Evolutionary conservation across 1,140 invertebrate genomes (phyloP).

Genomic region (Bicyclus anynana): DNA sequence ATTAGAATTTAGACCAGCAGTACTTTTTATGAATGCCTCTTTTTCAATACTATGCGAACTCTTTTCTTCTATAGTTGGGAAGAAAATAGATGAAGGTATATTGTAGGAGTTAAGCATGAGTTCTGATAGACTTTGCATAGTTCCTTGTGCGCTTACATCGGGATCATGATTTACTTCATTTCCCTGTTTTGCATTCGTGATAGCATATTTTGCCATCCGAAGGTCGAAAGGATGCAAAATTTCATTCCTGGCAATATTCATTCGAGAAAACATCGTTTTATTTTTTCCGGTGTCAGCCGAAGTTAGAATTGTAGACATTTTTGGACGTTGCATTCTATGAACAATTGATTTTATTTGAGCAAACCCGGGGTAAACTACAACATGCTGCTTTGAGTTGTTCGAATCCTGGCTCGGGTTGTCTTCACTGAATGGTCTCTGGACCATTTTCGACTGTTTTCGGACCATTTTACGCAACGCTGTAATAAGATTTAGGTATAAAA

Average conservation of each 20-base stretch:
- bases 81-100: conserved; percentile 43
- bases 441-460: conserved; percentile 60
- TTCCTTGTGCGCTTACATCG: too few relatives aligned
- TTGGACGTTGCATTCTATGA: conserved; percentile 42
- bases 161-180: not conserved
- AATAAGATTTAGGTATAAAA: conserved; percentile 4
- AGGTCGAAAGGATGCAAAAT: conserved; percentile 34
- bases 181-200: conserved; percentile 23
- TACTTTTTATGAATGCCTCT: conserved; percentile 23
- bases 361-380: conserved; percentile 34
- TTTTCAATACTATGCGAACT: conserved; percentile 23
- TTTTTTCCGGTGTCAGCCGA: conserved; percentile 34
- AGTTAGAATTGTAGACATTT: conserved; percentile 46
- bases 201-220: conserved; percentile 37
- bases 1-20: conserved; percentile 19
- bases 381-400: conserved; percentile 22
- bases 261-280: conserved; percentile 36
- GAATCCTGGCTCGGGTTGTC: conserved; percentile 15
- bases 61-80: conserved; percentile 35
- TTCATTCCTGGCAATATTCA: conserved; percentile 33
- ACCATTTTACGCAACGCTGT: conserved; percentile 65
- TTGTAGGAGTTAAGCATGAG: conserved; percentile 13
- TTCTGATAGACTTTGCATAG: not conserved
- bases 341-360: conserved; percentile 41
- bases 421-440: conserved; percentile 52